Percentiles rank a stretch among this genome's conserved stretches.
Evolutionary conservation across 1,140 invertebrate genomes (phyloP).

Genomic region (Listronotus oregonensis): DNA sequence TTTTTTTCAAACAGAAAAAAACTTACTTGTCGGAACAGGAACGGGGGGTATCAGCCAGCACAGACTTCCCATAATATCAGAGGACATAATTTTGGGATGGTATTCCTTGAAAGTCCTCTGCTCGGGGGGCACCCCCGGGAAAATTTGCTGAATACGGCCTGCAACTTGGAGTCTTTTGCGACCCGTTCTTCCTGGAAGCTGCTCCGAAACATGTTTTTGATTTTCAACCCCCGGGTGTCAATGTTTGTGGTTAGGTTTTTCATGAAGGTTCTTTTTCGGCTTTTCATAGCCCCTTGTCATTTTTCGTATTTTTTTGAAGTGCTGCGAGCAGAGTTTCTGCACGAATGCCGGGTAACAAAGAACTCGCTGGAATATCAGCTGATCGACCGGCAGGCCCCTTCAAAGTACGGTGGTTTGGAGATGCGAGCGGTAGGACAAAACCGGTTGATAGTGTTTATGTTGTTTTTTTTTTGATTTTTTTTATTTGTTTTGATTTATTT

Average conservation of each 20-base stretch:
- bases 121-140: slow-evolving; percentile 44
- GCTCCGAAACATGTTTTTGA: slow-evolving; percentile 42
- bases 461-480: no score
- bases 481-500: no score
- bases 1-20: not conserved
- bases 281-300: slow-evolving; percentile 29
- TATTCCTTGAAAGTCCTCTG: slow-evolving; percentile 44
- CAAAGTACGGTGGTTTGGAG: slow-evolving; percentile 10
- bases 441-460: not conserved
- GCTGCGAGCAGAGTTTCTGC: slow-evolving; percentile 16
- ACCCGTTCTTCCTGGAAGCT: slow-evolving; percentile 45
- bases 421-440: slow-evolving; percentile 7
- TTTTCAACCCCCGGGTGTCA: slow-evolving; percentile 27
- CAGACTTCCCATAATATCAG: slow-evolving; percentile 52
- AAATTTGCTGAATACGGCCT: slow-evolving; percentile 49
- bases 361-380: slow-evolving; percentile 46
- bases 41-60: slow-evolving; percentile 47
- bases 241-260: slow-evolving; percentile 14
- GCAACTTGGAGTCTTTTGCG: slow-evolving; percentile 44
- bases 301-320: slow-evolving; percentile 9
- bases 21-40: slow-evolving; percentile 45
- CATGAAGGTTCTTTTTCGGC: slow-evolving; percentile 3
- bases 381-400: slow-evolving; percentile 41
- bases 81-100: slow-evolving; percentile 49
- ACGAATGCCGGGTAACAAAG: slow-evolving; percentile 44